Conservation (phyloP, 2,797 vertebrate genomes). For the Fistularia commersonii region DNA sequence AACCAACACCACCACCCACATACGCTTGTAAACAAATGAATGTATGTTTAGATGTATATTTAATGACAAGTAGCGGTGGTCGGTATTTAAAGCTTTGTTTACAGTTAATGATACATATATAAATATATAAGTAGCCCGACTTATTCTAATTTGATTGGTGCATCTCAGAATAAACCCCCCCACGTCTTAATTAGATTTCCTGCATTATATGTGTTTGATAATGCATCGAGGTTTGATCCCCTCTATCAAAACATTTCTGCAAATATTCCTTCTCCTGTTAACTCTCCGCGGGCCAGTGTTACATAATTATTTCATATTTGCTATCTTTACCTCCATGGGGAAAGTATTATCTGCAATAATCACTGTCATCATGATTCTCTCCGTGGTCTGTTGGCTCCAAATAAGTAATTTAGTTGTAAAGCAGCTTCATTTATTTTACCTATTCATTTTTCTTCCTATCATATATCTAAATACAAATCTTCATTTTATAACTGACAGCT, state of each 20-base stretch:
- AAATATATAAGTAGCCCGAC: too few species aligned
- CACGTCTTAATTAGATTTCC: slow-evolving; percentile 75
- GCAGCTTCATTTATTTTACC: slow-evolving; percentile 79
- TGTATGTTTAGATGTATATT: background rate
- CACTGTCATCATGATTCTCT: slow-evolving; percentile 74
- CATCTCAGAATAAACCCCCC: too few species aligned
- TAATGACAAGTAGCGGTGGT: background rate
- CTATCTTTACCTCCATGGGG: slow-evolving; percentile 66
- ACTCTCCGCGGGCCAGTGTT: slow-evolving; percentile 51
- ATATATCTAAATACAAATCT: slow-evolving; percentile 87
- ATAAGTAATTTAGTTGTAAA: slow-evolving; percentile 81
- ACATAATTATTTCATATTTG: slow-evolving; percentile 67
- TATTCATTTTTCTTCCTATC: slow-evolving; percentile 80
- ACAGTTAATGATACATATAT: too few species aligned
- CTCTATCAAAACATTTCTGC: slow-evolving; percentile 60
- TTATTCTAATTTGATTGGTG: too few species aligned
- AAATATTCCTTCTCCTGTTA: slow-evolving; percentile 52
- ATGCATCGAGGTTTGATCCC: slow-evolving; percentile 51
- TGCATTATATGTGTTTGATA: slow-evolving; percentile 69
- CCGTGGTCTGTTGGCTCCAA: slow-evolving; percentile 73
- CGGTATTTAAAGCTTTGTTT: too few species aligned
- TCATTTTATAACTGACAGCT: slow-evolving; percentile 84
- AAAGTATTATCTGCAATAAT: slow-evolving; percentile 76
- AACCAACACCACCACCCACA: slow-evolving; percentile 26
- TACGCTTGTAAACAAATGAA: slow-evolving; percentile 21